Evolutionary conservation across 2,888 invertebrate genomes (phyloP), one percentile per base, ranked within the genome.

Genomic region (Pristionchus fissidentatus): DNA sequence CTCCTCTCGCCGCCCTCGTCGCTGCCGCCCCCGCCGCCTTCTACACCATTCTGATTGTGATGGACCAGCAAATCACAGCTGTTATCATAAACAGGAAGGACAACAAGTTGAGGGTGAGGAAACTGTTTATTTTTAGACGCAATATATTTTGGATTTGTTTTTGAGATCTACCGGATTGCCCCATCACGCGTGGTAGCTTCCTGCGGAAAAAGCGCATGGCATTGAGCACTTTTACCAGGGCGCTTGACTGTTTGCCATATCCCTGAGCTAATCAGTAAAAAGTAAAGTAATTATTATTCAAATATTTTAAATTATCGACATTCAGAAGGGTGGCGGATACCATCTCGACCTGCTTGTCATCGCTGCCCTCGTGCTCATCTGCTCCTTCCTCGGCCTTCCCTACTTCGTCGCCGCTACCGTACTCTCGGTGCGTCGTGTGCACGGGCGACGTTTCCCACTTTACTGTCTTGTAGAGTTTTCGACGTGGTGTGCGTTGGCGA

Each of bases 281-380:
- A 70, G 13, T 41, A 70, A 3, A 41, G 19, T 22, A 32, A 77
- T 32, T 29, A 29, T 7, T 29, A 22, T 73, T 32, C 38, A 22
- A 41, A 32, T 10, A 7, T 43, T 32, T 35, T n/a, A n/a, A n/a
- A n/a, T n/a, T n/a, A n/a, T n/a, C n/a, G n/a, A 7, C 35, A 41
- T 79, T 97, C 95, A 95, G 92, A 98, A 98, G 93, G 97, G 97
- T 38, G 96, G 96, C 87, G 98, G 98, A 13, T 96, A 97, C 92
- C 97, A 98, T 93, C 94, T 97, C 94, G 97, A 98, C 93, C 96
- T 97, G 91, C 95, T 97, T n/a, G 94, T 98, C 77, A 95, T 97
- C 90, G 96, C 96, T 86, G 91, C 95, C 82, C 94, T 96, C 92
- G 97, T 97, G 93, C 94, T 95, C 22, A 93, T 96, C 84, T 96